These are phyloP conservation scores for Lingula anatina DNA, from an alignment of 2,888 invertebrate species.

Conservation along the genomic window DNA sequence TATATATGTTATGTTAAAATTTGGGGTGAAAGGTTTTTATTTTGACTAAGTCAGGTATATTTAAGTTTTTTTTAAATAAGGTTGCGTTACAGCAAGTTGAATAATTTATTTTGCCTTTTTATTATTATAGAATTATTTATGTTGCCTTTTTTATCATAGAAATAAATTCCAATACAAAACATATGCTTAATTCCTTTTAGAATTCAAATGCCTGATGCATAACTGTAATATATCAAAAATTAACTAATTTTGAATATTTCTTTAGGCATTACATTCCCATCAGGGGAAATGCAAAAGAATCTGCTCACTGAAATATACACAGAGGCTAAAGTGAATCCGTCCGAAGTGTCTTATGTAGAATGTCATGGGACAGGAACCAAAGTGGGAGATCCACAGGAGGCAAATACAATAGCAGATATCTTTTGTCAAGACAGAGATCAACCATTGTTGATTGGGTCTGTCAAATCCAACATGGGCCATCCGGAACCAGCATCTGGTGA, in stretches of 20 bases:
- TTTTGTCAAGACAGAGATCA: constrained; percentile 44
- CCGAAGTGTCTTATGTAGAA: constrained; percentile 84
- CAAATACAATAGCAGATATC: constrained; percentile 82
- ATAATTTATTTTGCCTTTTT: no score
- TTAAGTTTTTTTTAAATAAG: no score
- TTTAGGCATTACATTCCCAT: constrained; percentile 57
- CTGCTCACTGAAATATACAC: constrained; percentile 72
- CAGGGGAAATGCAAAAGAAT: constrained; percentile 64
- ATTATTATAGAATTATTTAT: no score
- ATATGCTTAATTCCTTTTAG: no score
- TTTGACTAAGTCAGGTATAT: no score
- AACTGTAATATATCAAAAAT: no score
- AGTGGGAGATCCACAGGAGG: constrained; percentile 89
- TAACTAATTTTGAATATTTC: not conserved
- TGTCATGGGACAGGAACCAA: constrained; percentile 99
- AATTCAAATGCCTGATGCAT: no score
- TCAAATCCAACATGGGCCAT: constrained; percentile 99
- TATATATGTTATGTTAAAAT: no score
- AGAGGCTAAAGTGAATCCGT: constrained; percentile 76
- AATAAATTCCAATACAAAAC: no score
- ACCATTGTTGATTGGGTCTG: constrained; percentile 88
- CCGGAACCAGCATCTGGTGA: constrained; percentile 72
- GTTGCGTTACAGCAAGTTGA: no score
- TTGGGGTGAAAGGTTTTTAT: no score
- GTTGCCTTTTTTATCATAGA: no score